Percentiles rank a stretch among this genome's conserved stretches.
These are phyloP conservation scores for Wiebesia pumilae DNA, from an alignment of 1,140 invertebrate species.

Conservation along the genomic window DNA sequence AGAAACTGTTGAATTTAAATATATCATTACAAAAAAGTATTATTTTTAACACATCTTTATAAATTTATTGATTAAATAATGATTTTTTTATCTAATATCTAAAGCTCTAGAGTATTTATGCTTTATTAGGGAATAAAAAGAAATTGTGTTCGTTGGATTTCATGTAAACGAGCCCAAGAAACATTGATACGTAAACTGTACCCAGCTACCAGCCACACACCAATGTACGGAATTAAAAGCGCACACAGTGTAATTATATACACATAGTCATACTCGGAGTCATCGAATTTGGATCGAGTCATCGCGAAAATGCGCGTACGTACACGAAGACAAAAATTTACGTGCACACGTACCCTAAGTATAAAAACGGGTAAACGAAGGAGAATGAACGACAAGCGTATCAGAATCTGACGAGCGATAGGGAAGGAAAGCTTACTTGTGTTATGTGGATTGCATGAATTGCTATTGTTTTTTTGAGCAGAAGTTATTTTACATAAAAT, in stretches of 20 bases:
- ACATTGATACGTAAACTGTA: background rate
- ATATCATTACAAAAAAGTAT: too few species aligned
- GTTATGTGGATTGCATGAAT: too few species aligned
- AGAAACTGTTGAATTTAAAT: too few species aligned
- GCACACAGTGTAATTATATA: conserved; percentile 14
- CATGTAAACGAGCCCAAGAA: background rate
- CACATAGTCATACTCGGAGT: background rate
- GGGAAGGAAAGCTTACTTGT: too few species aligned
- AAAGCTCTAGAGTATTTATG: background rate
- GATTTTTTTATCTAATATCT: background rate
- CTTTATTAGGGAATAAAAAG: background rate
- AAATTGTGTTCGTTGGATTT: background rate
- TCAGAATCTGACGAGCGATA: background rate
- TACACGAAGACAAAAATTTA: background rate
- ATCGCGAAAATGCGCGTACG: conserved; percentile 33
- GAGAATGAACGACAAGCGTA: background rate
- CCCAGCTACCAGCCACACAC: background rate
- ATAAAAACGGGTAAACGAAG: background rate
- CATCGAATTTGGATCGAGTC: conserved; percentile 25
- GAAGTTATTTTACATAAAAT: too few species aligned
- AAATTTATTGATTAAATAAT: background rate
- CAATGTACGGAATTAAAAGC: background rate
- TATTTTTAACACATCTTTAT: too few species aligned
- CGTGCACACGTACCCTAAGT: background rate
- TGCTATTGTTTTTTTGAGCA: too few species aligned